These are phyloP conservation scores for Prionace glauca DNA, from an alignment of 2,797 vertebrate species.

Conservation along the genomic window DNA sequence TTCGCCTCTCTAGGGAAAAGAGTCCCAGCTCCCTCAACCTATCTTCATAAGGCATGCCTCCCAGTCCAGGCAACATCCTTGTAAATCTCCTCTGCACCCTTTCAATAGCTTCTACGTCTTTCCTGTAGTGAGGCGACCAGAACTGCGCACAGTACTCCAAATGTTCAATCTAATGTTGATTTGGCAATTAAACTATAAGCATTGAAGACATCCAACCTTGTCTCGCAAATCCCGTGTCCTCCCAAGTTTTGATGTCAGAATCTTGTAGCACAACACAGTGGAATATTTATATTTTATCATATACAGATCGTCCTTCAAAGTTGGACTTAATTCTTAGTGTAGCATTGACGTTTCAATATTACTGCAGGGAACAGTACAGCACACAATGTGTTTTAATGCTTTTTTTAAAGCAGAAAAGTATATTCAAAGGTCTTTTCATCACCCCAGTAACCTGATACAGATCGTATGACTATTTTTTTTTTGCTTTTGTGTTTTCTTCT, in stretches of 20 bases:
- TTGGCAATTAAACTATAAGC: not conserved
- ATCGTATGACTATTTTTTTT: not conserved
- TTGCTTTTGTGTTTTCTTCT: not conserved
- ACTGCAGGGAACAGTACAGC: not conserved
- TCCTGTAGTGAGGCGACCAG: too few species aligned
- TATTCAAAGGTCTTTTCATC: not conserved
- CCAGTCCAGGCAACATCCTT: too few species aligned
- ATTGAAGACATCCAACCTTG: not conserved
- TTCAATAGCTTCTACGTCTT: too few species aligned
- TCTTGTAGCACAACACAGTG: not conserved
- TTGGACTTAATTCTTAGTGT: not conserved
- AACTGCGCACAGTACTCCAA: too few species aligned
- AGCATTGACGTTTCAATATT: not conserved
- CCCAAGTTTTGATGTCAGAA: not conserved
- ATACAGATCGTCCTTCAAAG: not conserved
- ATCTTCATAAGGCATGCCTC: too few species aligned
- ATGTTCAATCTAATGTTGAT: not conserved
- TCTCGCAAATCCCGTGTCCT: not conserved
- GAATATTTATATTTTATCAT: not conserved
- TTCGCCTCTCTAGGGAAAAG: too few species aligned
- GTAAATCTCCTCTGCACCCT: too few species aligned
- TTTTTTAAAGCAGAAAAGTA: not conserved
- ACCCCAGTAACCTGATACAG: not conserved
- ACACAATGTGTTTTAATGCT: not conserved
- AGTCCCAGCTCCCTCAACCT: too few species aligned